A percentile compares a stretch with the other conserved stretches of the same genome.
Evolutionary conservation across 2,888 invertebrate genomes (phyloP).

Genomic region (Lasioglossum zephyrum): DNA sequence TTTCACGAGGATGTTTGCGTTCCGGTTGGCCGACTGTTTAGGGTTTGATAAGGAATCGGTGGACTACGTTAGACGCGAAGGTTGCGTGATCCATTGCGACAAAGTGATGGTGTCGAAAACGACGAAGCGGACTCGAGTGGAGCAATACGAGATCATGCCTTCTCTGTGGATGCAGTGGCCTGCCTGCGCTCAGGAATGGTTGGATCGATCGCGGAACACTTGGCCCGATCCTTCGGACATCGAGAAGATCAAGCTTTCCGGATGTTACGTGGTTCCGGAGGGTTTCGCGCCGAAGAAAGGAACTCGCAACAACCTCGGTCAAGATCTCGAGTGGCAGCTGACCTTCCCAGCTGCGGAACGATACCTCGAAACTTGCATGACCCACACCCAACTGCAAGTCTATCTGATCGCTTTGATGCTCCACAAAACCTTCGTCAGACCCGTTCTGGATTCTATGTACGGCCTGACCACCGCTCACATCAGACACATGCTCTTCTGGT

Average conservation of each 20-base stretch:
- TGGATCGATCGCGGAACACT: constrained; percentile 86
- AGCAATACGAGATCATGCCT: constrained; percentile 89
- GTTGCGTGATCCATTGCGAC: constrained; percentile 89
- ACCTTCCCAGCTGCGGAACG: constrained; percentile 91
- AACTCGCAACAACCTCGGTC: constrained; percentile 86
- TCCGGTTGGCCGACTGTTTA: constrained; percentile 86
- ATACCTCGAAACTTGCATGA: constrained; percentile 90
- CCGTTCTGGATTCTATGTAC: constrained; percentile 86
- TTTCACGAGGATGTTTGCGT: constrained; percentile 88
- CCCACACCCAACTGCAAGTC: constrained; percentile 89
- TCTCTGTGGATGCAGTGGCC: constrained; percentile 91
- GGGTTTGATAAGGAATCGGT: constrained; percentile 86
- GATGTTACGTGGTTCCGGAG: constrained; percentile 90
- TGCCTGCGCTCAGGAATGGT: constrained; percentile 89
- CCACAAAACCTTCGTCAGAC: constrained; percentile 90
- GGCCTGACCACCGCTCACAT: constrained; percentile 90
- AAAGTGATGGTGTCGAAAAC: constrained; percentile 83
- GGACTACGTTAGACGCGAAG: constrained; percentile 85
- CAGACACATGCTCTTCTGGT: constrained; percentile 90
- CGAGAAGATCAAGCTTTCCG: constrained; percentile 87
- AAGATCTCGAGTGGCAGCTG: constrained; percentile 91
- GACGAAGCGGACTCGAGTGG: constrained; percentile 70
- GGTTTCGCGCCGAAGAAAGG: constrained; percentile 88
- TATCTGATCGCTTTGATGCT: constrained; percentile 89
- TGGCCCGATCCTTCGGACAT: constrained; percentile 91